Percentiles rank a stretch among this genome's conserved stretches.
Conservation (phyloP, 2,113 vertebrate genomes). For the Trogon surrucura region DNA sequence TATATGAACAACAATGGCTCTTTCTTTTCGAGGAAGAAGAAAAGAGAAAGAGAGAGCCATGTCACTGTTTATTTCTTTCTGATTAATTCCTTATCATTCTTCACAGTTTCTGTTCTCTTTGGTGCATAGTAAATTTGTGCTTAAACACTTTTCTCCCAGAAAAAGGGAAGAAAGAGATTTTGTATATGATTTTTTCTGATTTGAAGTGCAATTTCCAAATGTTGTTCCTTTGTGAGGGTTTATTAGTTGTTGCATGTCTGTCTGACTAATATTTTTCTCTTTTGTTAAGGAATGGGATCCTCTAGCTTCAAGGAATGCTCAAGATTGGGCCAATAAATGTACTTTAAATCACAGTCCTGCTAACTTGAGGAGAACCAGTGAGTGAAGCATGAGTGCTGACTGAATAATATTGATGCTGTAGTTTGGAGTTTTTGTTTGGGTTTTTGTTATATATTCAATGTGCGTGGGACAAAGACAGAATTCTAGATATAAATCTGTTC, state of each 20-base stretch:
- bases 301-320: slow-evolving; percentile 53
- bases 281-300: slow-evolving; percentile 40
- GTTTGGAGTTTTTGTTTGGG: not conserved
- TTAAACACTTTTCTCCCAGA: not conserved
- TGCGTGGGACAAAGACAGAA: not conserved
- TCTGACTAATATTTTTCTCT: not conserved
- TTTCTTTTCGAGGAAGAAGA: not conserved
- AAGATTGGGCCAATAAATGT: slow-evolving; percentile 27
- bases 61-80: not conserved
- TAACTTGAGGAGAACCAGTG: slow-evolving; percentile 26
- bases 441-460: not conserved
- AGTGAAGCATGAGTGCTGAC: not conserved
- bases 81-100: not conserved
- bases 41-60: not conserved
- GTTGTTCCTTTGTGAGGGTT: not conserved
- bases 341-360: not conserved
- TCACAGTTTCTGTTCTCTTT: not conserved
- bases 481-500: not conserved
- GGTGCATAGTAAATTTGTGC: not conserved
- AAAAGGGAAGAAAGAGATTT: not conserved
- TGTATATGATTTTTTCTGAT: not conserved
- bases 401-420: not conserved
- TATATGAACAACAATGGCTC: not conserved
- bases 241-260: not conserved
- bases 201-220: not conserved